Conservation (phyloP, 2,888 invertebrate species). For the Matsumyia berberina region DNA sequence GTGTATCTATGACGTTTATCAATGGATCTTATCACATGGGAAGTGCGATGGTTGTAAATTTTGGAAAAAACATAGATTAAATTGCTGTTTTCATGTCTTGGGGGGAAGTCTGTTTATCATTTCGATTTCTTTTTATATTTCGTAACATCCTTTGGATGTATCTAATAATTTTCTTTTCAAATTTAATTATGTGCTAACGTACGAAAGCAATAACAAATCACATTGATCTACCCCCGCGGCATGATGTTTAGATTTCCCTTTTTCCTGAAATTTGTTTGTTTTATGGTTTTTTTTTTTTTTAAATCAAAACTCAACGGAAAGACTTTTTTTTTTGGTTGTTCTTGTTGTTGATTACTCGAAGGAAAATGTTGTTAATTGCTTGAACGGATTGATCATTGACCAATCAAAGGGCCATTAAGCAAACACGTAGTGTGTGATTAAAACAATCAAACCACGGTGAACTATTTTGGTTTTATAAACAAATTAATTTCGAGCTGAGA, state of each 20-base stretch:
- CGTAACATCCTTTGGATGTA: slow-evolving; percentile 61
- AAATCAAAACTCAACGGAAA: slow-evolving; percentile 13
- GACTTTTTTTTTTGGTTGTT: too few species aligned
- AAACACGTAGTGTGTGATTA: slow-evolving; percentile 51
- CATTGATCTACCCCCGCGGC: slow-evolving; percentile 66
- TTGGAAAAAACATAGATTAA: slow-evolving; percentile 8
- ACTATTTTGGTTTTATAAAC: slow-evolving; percentile 53
- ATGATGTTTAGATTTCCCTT: slow-evolving; percentile 67
- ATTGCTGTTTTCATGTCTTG: slow-evolving; percentile 14
- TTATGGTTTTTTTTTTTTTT: too few species aligned
- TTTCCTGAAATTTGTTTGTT: slow-evolving; percentile 43
- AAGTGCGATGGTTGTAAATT: slow-evolving; percentile 34
- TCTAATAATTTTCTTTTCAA: slow-evolving; percentile 27
- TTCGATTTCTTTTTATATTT: slow-evolving; percentile 50
- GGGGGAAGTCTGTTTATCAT: slow-evolving; percentile 56
- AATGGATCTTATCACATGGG: slow-evolving; percentile 28
- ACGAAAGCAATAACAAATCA: slow-evolving; percentile 67
- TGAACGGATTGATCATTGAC: slow-evolving; percentile 67
- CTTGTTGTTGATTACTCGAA: slow-evolving; percentile 23
- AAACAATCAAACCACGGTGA: slow-evolving; percentile 46
- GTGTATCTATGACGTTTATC: slow-evolving; percentile 41
- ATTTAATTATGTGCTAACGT: slow-evolving; percentile 63
- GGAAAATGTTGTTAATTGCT: slow-evolving; percentile 35
- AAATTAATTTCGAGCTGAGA: too few species aligned
- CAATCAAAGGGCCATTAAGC: slow-evolving; percentile 64